Percentiles rank a stretch among this genome's conserved stretches.
These are phyloP conservation scores for Gyps fulvus DNA, from an alignment of 2,113 vertebrate species.

Conservation along the genomic window DNA sequence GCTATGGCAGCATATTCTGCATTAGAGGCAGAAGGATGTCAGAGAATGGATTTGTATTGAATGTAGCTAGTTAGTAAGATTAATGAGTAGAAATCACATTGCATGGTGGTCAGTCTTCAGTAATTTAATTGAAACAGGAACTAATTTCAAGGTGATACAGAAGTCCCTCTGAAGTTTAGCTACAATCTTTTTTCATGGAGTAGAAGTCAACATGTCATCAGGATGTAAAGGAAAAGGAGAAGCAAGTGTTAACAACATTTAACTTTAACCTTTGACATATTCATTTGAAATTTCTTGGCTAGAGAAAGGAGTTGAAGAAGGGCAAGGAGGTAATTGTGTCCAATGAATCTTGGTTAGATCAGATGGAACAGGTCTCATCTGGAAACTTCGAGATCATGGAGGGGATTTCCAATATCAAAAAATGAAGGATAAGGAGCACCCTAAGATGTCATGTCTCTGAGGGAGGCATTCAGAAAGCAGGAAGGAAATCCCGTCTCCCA, in stretches of 20 bases:
- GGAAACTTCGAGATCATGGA: neutral
- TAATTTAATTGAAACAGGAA: constrained; percentile 60
- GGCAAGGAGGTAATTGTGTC: neutral
- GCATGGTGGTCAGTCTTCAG: constrained; percentile 41
- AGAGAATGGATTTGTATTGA: neutral
- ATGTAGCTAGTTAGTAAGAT: constrained; percentile 53
- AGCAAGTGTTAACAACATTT: neutral
- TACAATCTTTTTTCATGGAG: neutral
- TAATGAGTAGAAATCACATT: constrained; percentile 56
- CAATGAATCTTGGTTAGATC: neutral
- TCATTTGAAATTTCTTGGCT: neutral
- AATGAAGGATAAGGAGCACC: neutral
- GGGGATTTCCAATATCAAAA: neutral
- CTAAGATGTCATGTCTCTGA: neutral
- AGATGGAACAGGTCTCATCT: neutral
- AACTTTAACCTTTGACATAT: neutral
- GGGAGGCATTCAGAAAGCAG: neutral
- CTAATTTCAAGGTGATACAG: constrained; percentile 50
- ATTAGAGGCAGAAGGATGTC: neutral
- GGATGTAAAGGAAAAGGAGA: neutral
- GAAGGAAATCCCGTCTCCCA: neutral
- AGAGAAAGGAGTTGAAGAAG: neutral
- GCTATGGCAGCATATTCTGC: neutral
- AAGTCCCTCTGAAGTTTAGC: constrained; percentile 41
- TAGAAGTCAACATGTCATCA: neutral